Evolutionary conservation across 2,888 invertebrate genomes (phyloP).

Genomic region (Drosophila picticornis): DNA sequence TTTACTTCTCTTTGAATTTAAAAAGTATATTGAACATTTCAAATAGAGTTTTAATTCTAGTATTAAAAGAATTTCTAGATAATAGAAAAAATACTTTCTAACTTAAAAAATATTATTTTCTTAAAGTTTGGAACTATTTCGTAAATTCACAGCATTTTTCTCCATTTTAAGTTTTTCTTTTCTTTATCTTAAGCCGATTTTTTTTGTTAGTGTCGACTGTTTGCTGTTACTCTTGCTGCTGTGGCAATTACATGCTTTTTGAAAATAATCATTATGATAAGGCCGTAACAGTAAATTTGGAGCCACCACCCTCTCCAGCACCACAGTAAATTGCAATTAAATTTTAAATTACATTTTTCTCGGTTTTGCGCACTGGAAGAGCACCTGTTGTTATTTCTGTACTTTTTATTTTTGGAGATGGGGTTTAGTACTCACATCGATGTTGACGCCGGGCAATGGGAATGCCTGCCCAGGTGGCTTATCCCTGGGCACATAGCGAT

Average conservation of each 20-base stretch:
- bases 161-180: accelerated
- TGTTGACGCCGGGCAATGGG: constrained; percentile 92
- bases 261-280: constrained; percentile 79
- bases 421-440: constrained; percentile 90
- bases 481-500: constrained; percentile 93
- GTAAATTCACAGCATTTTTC: neutral
- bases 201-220: neutral
- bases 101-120: neutral
- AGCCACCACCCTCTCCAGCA: constrained; percentile 4
- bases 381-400: constrained; percentile 54
- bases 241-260: constrained; percentile 73
- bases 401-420: neutral
- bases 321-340: constrained; percentile 74
- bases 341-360: constrained; percentile 75
- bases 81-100: neutral
- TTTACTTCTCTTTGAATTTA: neutral
- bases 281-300: constrained; percentile 72
- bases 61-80: neutral
- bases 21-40: neutral
- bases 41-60: neutral
- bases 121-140: neutral
- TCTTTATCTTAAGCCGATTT: accelerated
- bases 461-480: constrained; percentile 93
- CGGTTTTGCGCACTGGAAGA: neutral
- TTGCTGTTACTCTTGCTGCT: constrained; percentile 15